Conservation (phyloP, 92 coral and sea anemone genomes). For the Palythoa heliodiscus region DNA sequence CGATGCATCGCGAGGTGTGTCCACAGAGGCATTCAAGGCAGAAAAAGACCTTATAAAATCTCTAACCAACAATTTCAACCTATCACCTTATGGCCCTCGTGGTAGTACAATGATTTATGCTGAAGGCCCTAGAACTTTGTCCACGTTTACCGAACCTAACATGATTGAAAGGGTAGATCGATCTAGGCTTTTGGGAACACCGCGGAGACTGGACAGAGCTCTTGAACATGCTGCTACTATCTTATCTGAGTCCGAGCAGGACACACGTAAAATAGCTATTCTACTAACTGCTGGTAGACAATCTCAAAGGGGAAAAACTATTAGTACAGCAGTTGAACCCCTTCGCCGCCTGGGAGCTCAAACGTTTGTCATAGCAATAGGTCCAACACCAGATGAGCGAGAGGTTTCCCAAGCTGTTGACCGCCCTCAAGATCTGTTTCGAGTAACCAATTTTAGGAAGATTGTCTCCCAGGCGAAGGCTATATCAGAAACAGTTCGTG, state of each 20-base stretch:
- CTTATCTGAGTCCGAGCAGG: not conserved
- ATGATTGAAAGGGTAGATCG: not conserved
- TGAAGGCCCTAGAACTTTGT: not conserved
- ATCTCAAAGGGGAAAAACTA: constrained; percentile 39
- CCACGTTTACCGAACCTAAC: constrained; percentile 13
- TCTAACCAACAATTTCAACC: constrained; percentile 18
- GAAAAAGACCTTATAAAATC: constrained; percentile 46
- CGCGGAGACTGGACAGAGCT: constrained; percentile 21
- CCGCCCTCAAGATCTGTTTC: constrained; percentile 20
- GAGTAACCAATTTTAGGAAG: constrained; percentile 8
- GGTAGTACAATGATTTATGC: constrained; percentile 31
- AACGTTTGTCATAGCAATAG: constrained; percentile 24
- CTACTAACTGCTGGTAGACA: constrained; percentile 53
- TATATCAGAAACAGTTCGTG: not conserved
- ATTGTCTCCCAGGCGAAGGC: constrained; percentile 12
- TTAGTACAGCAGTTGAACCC: constrained; percentile 35
- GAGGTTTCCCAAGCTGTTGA: constrained; percentile 7
- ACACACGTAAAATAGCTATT: constrained; percentile 44
- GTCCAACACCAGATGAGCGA: constrained; percentile 4
- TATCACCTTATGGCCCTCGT: constrained; percentile 23
- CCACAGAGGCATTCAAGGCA: constrained; percentile 22
- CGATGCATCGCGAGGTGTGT: constrained; percentile 54
- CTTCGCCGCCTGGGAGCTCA: constrained; percentile 33
- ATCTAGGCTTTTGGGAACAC: constrained; percentile 2
- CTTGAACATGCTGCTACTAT: constrained; percentile 20